Conservation (phyloP, 2,113 vertebrate species). For the Corythoichthys haematopterus region DNA sequence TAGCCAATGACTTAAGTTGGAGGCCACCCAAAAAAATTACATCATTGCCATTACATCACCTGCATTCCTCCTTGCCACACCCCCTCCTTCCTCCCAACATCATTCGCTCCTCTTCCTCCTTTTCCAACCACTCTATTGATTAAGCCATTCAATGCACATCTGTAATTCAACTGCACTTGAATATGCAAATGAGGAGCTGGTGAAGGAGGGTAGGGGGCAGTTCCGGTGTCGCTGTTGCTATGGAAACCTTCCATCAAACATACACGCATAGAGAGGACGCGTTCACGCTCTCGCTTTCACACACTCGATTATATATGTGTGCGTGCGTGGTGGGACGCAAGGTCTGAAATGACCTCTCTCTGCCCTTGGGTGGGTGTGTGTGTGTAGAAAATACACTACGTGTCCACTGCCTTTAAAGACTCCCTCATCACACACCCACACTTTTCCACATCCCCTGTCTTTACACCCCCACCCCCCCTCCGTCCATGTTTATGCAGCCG, state of each 20-base stretch:
- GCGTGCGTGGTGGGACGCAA: conserved; percentile 26
- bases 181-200: conserved; percentile 56
- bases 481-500: conserved; percentile 32
- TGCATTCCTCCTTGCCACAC: conserved; percentile 18
- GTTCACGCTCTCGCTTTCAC: neutral
- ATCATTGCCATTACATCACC: conserved; percentile 48
- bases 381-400: conserved; percentile 5
- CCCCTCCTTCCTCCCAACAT: conserved; percentile 14
- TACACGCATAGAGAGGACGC: conserved; percentile 10
- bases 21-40: conserved; percentile 19
- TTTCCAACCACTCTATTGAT: conserved; percentile 53
- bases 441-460: neutral
- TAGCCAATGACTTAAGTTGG: neutral
- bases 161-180: conserved; percentile 65
- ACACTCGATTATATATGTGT: conserved; percentile 30
- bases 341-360: conserved; percentile 47
- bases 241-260: conserved; percentile 59
- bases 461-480: conserved; percentile 1
- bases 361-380: conserved; percentile 29
- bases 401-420: conserved; percentile 32
- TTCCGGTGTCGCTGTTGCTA: conserved; percentile 52
- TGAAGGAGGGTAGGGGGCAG: conserved; percentile 14
- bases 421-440: conserved; percentile 5
- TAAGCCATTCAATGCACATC: conserved; percentile 56
- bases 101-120: conserved; percentile 3